Evolutionary conservation across 2,888 invertebrate species (phyloP).

Genomic region (Agrilus cyanescens): DNA sequence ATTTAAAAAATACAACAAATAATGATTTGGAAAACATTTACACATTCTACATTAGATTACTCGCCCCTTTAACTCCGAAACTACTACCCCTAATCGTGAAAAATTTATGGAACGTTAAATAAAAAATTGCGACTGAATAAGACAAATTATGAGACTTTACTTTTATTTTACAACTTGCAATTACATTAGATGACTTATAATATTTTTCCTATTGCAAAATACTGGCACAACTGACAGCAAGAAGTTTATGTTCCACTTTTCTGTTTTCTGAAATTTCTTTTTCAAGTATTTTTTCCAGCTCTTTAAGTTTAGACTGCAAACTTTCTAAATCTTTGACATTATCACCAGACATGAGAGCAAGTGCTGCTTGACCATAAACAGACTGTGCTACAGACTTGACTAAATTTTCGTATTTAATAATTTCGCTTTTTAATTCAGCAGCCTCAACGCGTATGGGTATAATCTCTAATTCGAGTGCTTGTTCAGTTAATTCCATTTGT

Average conservation of each 20-base stretch:
- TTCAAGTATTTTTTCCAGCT: constrained; percentile 22
- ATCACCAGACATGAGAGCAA: constrained; percentile 11
- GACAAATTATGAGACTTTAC: not conserved
- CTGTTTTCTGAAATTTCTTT: constrained; percentile 26
- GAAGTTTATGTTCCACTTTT: constrained; percentile 25
- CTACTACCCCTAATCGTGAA: not conserved
- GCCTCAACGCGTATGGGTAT: constrained; percentile 24
- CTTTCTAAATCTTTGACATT: constrained; percentile 12
- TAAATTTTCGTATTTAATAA: constrained; percentile 25
- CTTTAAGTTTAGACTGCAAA: constrained; percentile 15
- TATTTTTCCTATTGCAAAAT: constrained; percentile 17
- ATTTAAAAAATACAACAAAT: constrained; percentile 5
- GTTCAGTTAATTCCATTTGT: constrained; percentile 30
- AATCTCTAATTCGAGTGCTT: constrained; percentile 27
- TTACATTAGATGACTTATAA: not conserved
- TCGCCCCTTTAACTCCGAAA: too few species aligned
- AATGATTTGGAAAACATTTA: too few species aligned
- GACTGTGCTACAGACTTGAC: constrained; percentile 28
- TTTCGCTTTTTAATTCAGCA: constrained; percentile 25
- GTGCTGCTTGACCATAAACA: constrained; percentile 21
- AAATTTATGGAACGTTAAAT: not conserved
- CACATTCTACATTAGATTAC: too few species aligned
- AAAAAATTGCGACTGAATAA: not conserved
- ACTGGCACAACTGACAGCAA: constrained; percentile 24
- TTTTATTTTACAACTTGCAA: not conserved